Evolutionary conservation across 2,888 invertebrate genomes (phyloP), one percentile per base, ranked within the genome.

Genomic region (Metalampra italica): DNA sequence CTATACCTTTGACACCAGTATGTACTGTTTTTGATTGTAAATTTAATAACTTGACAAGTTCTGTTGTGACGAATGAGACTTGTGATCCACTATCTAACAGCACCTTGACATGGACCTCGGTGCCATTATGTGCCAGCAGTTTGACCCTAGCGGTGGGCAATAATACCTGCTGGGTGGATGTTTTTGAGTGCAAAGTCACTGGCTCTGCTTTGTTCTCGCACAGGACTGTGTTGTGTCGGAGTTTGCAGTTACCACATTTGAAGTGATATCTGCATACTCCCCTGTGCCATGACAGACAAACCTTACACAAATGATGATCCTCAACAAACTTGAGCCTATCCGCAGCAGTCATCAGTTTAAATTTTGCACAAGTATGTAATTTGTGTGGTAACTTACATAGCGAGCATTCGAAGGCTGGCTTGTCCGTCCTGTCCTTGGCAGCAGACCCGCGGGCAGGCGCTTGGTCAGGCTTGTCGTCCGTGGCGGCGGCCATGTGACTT

Each of bases 21-120:
- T 29, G 7, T 1, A 22, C 9, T 7, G 4, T 15, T 5, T 22
- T 11, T 22, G 42, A 9, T 11, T 15, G 15, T 29, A 42, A 15
- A 8, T 29, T 11, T 3, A 42, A 11, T 42, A 22, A 11, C 3
- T 29, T 9, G 9, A 29, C 42, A n/a, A 42, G 42, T 9, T 29
- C 29, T 5, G 9, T 7, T 9, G 42, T 42, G 1, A 15, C 15
- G 9, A 42, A 42, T 9, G 42, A 42, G 9, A 12, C 13, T 12
- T 42, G 42, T 9, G 22, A 22, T 4, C 42, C 42, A 29, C 45
- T 45, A 32, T 53, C 51, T 3, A 54, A 41, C 1, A 53, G 38
- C 9, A 50, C 53, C 13, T 49, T 50, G 11, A 51, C 48, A 37
- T 50, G 45, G 7, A 52, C 14, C 29, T 22, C 22, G 5, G 22